phyloP scores from a whole-genome alignment of 2,888 invertebrate genomes.

The Villa cingulata region DNA sequence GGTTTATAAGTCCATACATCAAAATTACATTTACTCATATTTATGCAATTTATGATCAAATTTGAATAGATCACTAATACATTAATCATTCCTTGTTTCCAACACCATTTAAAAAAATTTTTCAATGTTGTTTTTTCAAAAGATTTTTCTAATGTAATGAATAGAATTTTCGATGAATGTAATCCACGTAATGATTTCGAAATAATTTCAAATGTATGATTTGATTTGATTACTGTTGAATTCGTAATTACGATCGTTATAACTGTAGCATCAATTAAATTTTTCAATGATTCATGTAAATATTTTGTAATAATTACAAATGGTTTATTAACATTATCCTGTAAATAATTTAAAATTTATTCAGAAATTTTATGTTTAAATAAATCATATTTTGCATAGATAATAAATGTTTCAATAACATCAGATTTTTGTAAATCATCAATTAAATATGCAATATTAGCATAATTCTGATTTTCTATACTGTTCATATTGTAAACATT shows the following conservation, averaged over 20 bases:
- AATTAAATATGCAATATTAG: neutral
- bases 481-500: too few species aligned
- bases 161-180: neutral
- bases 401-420: neutral
- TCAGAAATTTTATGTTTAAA: neutral
- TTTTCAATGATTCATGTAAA: neutral
- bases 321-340: neutral
- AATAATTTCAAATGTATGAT: neutral
- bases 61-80: neutral
- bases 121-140: neutral
- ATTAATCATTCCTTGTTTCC: conserved; percentile 6
- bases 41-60: too few species aligned
- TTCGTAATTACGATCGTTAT: neutral
- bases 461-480: too few species aligned
- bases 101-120: conserved; percentile 3
- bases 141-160: neutral
- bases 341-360: neutral
- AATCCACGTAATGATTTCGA: neutral
- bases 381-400: neutral
- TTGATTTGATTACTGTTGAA: neutral
- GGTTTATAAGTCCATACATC: conserved; percentile 3
- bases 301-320: neutral
- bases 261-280: neutral
- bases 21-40: neutral
- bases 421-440: neutral